Conservation (phyloP, 2,113 vertebrate genomes). For the Bos taurus region ARS-UCD2.0 NC_037336.1:97739001-97739500, state of each 20-base stretch:
- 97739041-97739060: not conserved
- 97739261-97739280: not conserved
- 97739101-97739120: not conserved
- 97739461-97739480: not conserved
- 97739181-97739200: not conserved
- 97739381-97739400: not conserved
- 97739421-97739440: not conserved
- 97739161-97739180: not conserved
- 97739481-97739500: not conserved
- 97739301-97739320: not conserved
- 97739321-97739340: no score
- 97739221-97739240: not conserved
- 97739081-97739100: not conserved
- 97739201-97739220: not conserved
- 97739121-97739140: not conserved
- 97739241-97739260: not conserved
- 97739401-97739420: not conserved
- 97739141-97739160: not conserved
- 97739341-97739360: not conserved
- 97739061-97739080: not conserved
- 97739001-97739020: not conserved
- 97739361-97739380: not conserved
- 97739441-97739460: not conserved
- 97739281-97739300: rapidly evolving
- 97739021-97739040: not conserved